Evolutionary conservation across 2,888 invertebrate genomes (phyloP).

Genomic region (Drosophila emarginata): DNA sequence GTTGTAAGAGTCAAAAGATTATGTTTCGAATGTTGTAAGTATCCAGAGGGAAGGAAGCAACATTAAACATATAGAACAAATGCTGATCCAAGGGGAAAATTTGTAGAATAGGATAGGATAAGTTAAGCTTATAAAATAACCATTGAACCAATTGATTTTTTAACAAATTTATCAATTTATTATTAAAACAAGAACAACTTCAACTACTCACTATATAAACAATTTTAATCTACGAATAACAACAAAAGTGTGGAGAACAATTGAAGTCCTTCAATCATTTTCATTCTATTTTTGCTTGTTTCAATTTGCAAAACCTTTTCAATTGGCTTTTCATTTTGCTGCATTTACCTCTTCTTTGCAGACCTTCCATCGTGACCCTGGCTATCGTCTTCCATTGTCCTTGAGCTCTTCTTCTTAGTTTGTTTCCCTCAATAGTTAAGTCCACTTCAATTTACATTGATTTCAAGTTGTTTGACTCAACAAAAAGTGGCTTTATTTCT

Average conservation of each 20-base stretch:
- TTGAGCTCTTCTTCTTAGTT: constrained; percentile 3
- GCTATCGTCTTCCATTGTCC: background rate
- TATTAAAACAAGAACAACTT: too few relatives aligned
- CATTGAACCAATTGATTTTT: too few relatives aligned
- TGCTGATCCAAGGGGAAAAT: too few relatives aligned
- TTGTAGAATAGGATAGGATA: too few relatives aligned
- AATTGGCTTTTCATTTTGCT: constrained; percentile 3
- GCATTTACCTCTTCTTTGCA: background rate
- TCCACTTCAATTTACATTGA: constrained; percentile 16
- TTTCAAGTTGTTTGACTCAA: constrained; percentile 4
- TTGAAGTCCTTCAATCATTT: background rate
- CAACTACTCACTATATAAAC: background rate
- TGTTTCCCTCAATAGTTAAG: constrained; percentile 9
- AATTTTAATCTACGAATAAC: background rate
- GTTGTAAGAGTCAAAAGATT: background rate
- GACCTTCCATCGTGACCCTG: background rate
- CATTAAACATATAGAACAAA: too few relatives aligned
- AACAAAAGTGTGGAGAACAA: background rate
- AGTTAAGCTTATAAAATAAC: too few relatives aligned
- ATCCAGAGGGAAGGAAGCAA: too few relatives aligned
- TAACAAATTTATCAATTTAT: too few relatives aligned
- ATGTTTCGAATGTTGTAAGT: too few relatives aligned
- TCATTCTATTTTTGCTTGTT: background rate
- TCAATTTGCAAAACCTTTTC: background rate
- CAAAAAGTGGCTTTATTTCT: constrained; percentile 15